Base-by-base conservation (phyloP, 2,113 vertebrate genomes). In the Cyprinus carpio region DNA sequence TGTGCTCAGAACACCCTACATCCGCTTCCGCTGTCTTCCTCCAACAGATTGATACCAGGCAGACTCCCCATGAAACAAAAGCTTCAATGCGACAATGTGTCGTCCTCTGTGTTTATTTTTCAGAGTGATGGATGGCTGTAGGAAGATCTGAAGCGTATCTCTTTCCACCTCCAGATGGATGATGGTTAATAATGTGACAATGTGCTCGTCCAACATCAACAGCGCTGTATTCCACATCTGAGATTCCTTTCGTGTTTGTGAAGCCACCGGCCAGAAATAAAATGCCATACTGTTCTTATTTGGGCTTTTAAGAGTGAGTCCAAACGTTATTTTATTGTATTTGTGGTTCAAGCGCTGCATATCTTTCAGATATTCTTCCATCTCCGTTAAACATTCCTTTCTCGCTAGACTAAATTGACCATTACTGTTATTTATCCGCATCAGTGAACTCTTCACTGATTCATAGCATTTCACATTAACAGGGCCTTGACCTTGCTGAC, bases 371-470 rank as follows among this genome's bases (percentile, higher is more conserved):
- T 49, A 81, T 87, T 67, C 58, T 84, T 71, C 86, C 51, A 13
- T 85, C 64, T 87, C 29, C 34, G 9, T 37, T 34, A 82, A 84
- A 74, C 80, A 79, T 49, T 78, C 34, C 58, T 85, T 85, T 77
- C 79, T 78, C 43, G 49, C 75, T 62, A 85, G 84, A 80, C 80
- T 81, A 80, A 88, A 88, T 84, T 60, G 67, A 86, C 25, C 74
- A 29, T 34, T 60, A 27, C 29, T 18, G 56, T 37, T 79, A 78
- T 82, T 85, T 88, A 80, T 88, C 34, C 83, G n/a, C 87, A 56
- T 81, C 81, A 81, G 67, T 72, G 29, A 81, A 64, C 62, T 25
- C n/a, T 71, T 11, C 51, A 25, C 27, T 77, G 60, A 87, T 81
- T 84, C n/a, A 75, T 23, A 20, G 12, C 60, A 4, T 29, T 81